Conservation (phyloP, 2,888 invertebrate genomes). For the Rhynchonema sp. region DNA sequence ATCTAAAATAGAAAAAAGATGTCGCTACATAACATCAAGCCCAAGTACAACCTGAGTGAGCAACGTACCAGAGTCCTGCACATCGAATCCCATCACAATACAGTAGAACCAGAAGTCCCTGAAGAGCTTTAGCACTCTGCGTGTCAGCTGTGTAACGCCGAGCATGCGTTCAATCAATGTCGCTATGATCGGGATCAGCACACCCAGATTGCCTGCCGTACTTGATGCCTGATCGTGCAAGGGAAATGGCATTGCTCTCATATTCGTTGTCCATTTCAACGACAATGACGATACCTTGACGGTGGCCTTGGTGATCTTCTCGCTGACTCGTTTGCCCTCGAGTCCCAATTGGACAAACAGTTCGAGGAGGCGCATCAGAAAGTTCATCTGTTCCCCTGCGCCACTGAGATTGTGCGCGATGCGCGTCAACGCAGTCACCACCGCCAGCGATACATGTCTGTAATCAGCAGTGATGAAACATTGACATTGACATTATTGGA, state of each 20-base stretch:
- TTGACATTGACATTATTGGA: neutral
- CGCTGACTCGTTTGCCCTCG: slow-evolving; percentile 83
- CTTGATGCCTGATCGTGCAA: slow-evolving; percentile 53
- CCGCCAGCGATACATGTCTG: slow-evolving; percentile 72
- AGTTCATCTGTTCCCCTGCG: slow-evolving; percentile 38
- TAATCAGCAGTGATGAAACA: slow-evolving; percentile 4
- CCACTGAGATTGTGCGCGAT: slow-evolving; percentile 83
- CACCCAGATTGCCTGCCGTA: slow-evolving; percentile 88
- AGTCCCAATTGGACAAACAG: slow-evolving; percentile 90
- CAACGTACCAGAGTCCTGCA: slow-evolving; percentile 38
- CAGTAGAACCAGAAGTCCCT: slow-evolving; percentile 98
- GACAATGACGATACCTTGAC: slow-evolving; percentile 38
- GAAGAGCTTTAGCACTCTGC: slow-evolving; percentile 80
- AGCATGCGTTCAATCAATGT: slow-evolving; percentile 54
- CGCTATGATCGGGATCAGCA: slow-evolving; percentile 91
- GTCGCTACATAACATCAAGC: neutral
- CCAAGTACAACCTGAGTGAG: neutral
- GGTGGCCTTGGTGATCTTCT: slow-evolving; percentile 54
- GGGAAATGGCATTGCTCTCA: no score
- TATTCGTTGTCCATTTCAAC: no score
- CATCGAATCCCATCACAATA: slow-evolving; percentile 92
- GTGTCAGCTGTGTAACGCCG: slow-evolving; percentile 46
- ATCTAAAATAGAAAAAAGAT: no score
- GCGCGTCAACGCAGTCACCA: slow-evolving; percentile 84
- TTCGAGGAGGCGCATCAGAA: slow-evolving; percentile 51